Conservation (phyloP, 2,113 vertebrate species). For the Cephalopterus ornatus region DNA sequence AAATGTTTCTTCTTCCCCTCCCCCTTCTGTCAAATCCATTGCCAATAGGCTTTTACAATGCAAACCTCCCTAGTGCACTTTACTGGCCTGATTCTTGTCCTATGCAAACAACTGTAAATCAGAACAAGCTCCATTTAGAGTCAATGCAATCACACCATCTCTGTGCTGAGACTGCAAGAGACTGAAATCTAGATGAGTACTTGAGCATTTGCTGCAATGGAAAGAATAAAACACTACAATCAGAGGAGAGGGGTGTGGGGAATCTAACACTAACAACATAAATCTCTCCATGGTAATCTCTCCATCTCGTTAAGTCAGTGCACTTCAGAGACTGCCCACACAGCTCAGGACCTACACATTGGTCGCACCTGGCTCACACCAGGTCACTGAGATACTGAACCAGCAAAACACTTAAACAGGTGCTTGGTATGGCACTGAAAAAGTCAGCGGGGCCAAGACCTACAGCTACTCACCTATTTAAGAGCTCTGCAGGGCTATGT, state of each 20-base stretch:
- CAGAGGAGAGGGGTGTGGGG: neutral
- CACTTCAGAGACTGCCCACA: neutral
- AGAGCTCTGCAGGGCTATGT: neutral
- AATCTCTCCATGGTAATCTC: neutral
- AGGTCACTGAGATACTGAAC: neutral
- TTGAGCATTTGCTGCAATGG: neutral
- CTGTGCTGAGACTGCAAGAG: neutral
- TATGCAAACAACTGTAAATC: constrained; percentile 22
- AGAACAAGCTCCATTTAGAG: neutral
- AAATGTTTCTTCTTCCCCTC: constrained; percentile 23
- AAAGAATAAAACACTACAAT: neutral
- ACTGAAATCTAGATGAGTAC: neutral
- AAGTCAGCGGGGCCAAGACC: neutral
- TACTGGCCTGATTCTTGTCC: neutral
- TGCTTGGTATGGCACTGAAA: neutral
- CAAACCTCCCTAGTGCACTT: neutral
- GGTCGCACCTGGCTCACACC: neutral
- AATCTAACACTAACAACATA: neutral
- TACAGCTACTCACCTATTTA: neutral
- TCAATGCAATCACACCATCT: neutral
- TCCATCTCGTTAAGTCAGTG: neutral
- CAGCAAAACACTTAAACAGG: neutral
- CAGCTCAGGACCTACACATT: neutral
- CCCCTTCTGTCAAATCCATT: neutral
- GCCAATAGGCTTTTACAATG: constrained; percentile 8